These are phyloP conservation scores for Smittia sp. DNA, from an alignment of 2,888 invertebrate species.

Conservation along the genomic window DNA sequence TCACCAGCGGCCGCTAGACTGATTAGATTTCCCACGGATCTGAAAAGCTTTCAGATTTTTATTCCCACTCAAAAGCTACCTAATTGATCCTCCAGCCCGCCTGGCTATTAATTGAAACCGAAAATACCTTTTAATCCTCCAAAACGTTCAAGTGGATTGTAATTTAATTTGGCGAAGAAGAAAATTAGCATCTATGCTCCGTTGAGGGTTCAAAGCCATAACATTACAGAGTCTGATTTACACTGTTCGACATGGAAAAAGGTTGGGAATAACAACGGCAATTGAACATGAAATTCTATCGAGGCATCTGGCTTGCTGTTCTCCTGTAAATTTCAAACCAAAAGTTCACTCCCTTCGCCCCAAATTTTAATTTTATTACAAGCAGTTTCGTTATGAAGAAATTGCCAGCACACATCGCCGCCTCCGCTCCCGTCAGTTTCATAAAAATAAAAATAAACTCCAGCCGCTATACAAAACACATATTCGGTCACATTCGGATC, in stretches of 20 bases:
- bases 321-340: not conserved
- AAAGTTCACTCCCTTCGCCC: not conserved
- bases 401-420: not conserved
- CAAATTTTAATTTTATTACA: constrained; percentile 14
- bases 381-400: not conserved
- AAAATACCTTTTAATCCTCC: not conserved
- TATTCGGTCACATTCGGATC: constrained; percentile 7
- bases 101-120: no score
- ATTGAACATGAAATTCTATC: constrained; percentile 17
- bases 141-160: not conserved
- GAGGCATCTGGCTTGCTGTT: constrained; percentile 22
- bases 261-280: constrained; percentile 9
- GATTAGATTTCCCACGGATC: no score
- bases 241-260: constrained; percentile 10
- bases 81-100: no score
- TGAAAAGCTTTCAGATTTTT: no score
- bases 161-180: not conserved
- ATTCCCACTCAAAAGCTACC: no score
- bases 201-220: not conserved
- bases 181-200: not conserved
- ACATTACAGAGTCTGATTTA: not conserved
- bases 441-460: constrained; percentile 19
- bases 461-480: not conserved
- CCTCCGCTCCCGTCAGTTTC: not conserved
- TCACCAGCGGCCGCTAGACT: no score